A percentile compares a stretch with the other conserved stretches of the same genome.
phyloP scores from a whole-genome alignment of 2,113 vertebrate genomes.

The Atractosteus spatula region DNA sequence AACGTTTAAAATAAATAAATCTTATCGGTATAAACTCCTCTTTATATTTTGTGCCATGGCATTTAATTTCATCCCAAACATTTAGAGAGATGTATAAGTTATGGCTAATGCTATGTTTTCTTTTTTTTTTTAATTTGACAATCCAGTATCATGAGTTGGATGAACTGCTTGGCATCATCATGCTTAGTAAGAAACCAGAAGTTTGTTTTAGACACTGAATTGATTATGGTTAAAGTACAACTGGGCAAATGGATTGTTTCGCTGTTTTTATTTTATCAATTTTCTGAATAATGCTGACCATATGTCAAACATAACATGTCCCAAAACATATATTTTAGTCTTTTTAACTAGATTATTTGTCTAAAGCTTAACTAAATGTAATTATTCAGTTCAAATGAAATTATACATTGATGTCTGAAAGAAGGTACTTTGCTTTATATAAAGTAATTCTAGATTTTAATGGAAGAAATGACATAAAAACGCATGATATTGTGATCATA shows the following conservation, averaged over 20 bases:
- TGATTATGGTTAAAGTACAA: constrained; percentile 17
- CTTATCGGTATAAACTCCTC: too few relatives aligned
- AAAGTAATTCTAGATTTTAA: too few relatives aligned
- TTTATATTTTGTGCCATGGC: too few relatives aligned
- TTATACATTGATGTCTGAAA: too few relatives aligned
- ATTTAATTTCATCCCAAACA: constrained; percentile 14
- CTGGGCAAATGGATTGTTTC: neutral
- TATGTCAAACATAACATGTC: neutral
- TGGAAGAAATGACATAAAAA: too few relatives aligned
- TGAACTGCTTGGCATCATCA: constrained; percentile 26
- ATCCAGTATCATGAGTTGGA: constrained; percentile 26
- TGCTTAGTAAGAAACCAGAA: constrained; percentile 33
- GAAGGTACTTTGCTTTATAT: too few relatives aligned
- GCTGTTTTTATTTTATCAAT: neutral
- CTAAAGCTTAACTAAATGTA: too few relatives aligned
- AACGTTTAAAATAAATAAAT: too few relatives aligned
- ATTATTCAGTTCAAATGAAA: too few relatives aligned
- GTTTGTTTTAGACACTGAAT: constrained; percentile 31
- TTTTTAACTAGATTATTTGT: neutral
- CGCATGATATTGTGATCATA: too few relatives aligned
- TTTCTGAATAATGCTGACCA: neutral
- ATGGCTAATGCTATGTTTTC: constrained; percentile 30
- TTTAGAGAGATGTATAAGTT: constrained; percentile 40
- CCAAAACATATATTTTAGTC: neutral
- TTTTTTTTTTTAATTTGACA: constrained; percentile 40